Base-by-base conservation (phyloP, 2,797 vertebrate genomes). In the Craterocephalus amniculus region DNA sequence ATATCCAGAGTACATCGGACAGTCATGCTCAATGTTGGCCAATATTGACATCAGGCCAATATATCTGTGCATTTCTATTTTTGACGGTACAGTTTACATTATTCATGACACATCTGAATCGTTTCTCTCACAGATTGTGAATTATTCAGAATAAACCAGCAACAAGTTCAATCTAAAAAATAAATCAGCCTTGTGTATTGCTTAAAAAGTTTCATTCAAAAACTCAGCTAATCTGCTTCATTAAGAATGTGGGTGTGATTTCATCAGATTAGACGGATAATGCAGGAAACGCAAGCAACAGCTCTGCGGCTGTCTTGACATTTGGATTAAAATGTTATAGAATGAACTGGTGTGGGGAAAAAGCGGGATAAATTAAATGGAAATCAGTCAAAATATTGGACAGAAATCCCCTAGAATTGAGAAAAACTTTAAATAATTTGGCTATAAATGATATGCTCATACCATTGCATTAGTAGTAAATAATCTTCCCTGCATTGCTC, bases 341-440 rank as follows among this genome's bases (percentile, higher is more conserved):
- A 57, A 54, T 56, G 31, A 54, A 56, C 20, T 43, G 54, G n/a
- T 16, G 8, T 38, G 22, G 14, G 26, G 45, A 67, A 67, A 45
- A 43, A 34, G 24, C 8, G 8, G 20, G 40, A 26, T 6, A 34
- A 18, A 11, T 48, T 48, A 22, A 9, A 48, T 22, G 3, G n/a
- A 48, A 48, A 48, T 22, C 20, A 27, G 27, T 35, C 27, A 26
- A 72, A 59, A 32, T 22, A 6, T 22, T 22, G 31, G 34, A 31
- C 6, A 36, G 22, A 64, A 27, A 22, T 22, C 0, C 4, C 24
- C 6, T 24, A 9, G 26, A 43, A 59, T 20, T 6, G 22, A 43
- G 6, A 16, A 54, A 54, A 29, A 27, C 14, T 26, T 29, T 16
- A 1, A 18, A 27, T 55, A 10, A 31, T 55, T 16, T 18, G 27